phyloP scores from a whole-genome alignment of 2,113 vertebrate genomes.

The Euleptes europaea region DNA sequence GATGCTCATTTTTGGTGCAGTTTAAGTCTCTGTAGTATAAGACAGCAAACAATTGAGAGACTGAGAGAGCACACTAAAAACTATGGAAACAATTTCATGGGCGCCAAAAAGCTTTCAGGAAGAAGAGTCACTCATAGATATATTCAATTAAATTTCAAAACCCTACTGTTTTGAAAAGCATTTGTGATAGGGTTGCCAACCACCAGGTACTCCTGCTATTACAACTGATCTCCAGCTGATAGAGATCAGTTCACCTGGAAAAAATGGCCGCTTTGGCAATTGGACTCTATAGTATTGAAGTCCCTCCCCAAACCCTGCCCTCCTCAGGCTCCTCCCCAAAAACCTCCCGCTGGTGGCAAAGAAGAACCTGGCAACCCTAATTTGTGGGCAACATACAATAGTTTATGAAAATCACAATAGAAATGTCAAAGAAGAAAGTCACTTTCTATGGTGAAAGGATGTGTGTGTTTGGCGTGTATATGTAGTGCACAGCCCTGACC shows the following conservation, averaged over 20 bases:
- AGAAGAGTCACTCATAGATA: not conserved
- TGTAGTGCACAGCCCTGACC: not conserved
- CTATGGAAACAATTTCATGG: not conserved
- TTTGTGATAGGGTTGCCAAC: no score
- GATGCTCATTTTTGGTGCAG: not conserved
- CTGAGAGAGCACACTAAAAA: not conserved
- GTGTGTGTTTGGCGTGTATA: not conserved
- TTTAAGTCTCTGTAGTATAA: not conserved
- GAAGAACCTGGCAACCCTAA: no score
- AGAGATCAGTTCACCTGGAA: no score
- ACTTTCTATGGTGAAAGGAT: not conserved
- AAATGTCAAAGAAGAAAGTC: not conserved
- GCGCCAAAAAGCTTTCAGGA: no score
- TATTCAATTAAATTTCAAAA: not conserved
- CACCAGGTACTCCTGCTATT: no score
- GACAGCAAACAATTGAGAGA: not conserved
- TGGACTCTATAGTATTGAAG: no score
- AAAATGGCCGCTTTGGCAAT: no score
- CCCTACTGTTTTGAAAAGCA: not conserved
- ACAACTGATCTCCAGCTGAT: no score
- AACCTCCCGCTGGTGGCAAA: no score
- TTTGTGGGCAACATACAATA: no score
- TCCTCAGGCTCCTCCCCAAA: no score
- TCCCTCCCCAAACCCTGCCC: no score
- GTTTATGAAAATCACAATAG: not conserved